Conservation (phyloP, 1,140 invertebrate species). For the Notospermus geniculatus region DNA sequence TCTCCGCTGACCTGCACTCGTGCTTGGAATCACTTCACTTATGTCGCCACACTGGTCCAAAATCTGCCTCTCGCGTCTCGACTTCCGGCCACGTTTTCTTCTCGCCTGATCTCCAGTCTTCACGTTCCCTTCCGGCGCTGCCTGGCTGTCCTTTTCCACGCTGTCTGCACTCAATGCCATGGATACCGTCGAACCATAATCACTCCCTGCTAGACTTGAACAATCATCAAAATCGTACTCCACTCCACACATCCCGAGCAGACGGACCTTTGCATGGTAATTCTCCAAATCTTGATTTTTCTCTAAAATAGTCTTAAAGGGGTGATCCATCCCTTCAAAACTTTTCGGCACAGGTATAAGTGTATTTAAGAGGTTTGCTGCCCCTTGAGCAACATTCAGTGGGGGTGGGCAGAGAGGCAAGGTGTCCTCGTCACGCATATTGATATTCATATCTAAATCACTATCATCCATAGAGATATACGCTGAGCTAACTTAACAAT, state of each 20-base stretch:
- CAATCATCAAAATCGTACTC: conserved; percentile 12
- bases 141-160: not conserved
- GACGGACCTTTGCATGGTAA: conserved; percentile 22
- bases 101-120: not conserved
- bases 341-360: conserved; percentile 83
- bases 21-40: not conserved
- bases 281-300: conserved; percentile 25
- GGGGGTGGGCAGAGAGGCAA: not conserved
- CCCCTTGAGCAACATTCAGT: conserved; percentile 53
- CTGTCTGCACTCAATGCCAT: conserved; percentile 12
- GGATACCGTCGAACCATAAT: conserved; percentile 12
- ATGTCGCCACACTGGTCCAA: not conserved
- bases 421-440: conserved; percentile 1
- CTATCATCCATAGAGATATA: not conserved
- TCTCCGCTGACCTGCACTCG: not conserved
- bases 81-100: conserved; percentile 9
- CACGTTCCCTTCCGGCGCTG: not conserved
- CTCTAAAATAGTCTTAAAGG: conserved; percentile 61
- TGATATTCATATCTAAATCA: not conserved
- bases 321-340: conserved; percentile 85
- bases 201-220: conserved; percentile 8
- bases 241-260: conserved; percentile 23
- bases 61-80: not conserved
- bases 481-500: conserved; percentile 1
- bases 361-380: conserved; percentile 72